Evolutionary conservation across 1,140 invertebrate species (phyloP).

Genomic region (Megathymus violae): DNA sequence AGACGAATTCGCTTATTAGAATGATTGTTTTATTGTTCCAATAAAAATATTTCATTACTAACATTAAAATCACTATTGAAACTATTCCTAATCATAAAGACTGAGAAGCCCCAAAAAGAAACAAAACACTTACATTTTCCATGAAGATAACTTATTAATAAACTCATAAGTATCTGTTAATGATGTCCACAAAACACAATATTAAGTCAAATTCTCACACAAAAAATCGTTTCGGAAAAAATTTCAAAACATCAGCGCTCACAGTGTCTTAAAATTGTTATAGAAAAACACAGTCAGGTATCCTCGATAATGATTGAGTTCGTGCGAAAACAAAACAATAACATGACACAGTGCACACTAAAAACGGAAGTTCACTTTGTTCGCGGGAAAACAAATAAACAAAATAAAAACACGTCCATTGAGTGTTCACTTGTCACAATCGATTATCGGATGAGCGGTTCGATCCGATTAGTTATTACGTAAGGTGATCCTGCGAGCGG

Average conservation of each 20-base stretch:
- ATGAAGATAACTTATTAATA: conserved; percentile 22
- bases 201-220: conserved; percentile 37
- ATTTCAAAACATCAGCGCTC: conserved; percentile 49
- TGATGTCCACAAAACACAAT: conserved; percentile 40
- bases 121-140: conserved; percentile 27
- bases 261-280: conserved; percentile 54
- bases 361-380: conserved; percentile 47
- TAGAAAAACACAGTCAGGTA: conserved; percentile 61
- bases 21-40: conserved; percentile 1
- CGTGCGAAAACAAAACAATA: conserved; percentile 72
- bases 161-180: conserved; percentile 24
- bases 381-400: conserved; percentile 47
- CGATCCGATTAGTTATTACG: conserved; percentile 75
- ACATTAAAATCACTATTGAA: conserved; percentile 1
- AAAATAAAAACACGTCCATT: conserved; percentile 49
- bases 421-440: conserved; percentile 70
- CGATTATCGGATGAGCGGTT: conserved; percentile 69
- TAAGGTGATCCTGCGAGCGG: conserved; percentile 60
- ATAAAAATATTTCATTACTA: conserved; percentile 1
- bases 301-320: conserved; percentile 66
- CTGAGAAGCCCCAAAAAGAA: neutral
- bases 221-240: conserved; percentile 39
- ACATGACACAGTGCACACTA: conserved; percentile 64
- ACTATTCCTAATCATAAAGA: conserved; percentile 6
- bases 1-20: neutral